These are phyloP conservation scores for Drosophila anceps DNA, from an alignment of 2,888 invertebrate species.

Conservation along the genomic window DNA sequence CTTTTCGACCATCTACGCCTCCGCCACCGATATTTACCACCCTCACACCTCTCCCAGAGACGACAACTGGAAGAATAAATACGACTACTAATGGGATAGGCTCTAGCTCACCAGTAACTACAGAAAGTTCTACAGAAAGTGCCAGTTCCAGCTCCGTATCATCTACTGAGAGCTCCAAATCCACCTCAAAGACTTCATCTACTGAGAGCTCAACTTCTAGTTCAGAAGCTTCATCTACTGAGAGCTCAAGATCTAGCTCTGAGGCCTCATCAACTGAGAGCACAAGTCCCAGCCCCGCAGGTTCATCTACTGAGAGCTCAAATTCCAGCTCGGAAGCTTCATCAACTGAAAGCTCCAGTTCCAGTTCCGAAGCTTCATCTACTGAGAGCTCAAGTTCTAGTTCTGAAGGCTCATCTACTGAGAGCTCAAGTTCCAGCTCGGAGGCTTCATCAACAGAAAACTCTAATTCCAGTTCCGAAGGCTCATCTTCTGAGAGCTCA, in stretches of 20 bases:
- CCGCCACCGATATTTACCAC: background rate
- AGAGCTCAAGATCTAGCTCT: background rate
- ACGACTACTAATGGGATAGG: background rate
- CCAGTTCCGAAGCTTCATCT: background rate
- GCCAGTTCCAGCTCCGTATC: background rate
- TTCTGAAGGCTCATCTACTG: background rate
- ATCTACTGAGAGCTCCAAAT: background rate
- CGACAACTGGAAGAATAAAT: too few species aligned
- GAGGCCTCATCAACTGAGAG: slow-evolving; percentile 2
- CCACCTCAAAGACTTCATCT: background rate
- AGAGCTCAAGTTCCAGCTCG: background rate
- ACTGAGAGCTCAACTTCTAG: too few species aligned
- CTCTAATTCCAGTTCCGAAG: slow-evolving; percentile 10
- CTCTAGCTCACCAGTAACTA: background rate
- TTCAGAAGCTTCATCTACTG: background rate
- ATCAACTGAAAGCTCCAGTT: background rate
- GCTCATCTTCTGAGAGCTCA: background rate
- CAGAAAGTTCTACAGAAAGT: background rate
- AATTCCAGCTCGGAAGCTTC: background rate
- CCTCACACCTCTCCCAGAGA: background rate
- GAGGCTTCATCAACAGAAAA: background rate
- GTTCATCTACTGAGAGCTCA: slow-evolving; percentile 2
- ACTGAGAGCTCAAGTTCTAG: slow-evolving; percentile 5
- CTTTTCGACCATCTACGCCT: slow-evolving; percentile 9
- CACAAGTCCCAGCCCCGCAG: slow-evolving; percentile 1